Evolutionary conservation across 92 coral and sea anemone species (phyloP).

Genomic region (Zoanthus sociatus): DNA sequence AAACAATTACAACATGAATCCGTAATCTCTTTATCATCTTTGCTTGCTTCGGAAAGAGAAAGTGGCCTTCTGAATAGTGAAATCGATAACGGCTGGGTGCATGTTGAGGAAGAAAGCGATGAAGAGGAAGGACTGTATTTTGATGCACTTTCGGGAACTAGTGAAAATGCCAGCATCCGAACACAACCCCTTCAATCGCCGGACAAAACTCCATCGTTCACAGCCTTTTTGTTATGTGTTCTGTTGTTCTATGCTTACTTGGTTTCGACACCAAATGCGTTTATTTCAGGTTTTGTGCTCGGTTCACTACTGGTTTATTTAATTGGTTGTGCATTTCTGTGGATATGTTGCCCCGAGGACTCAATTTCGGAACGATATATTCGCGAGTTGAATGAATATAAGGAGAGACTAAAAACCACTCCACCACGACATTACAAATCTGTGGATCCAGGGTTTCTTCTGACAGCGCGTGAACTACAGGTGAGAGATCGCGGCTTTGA

Average conservation of each 20-base stretch:
- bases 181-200: constrained; percentile 8
- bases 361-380: constrained; percentile 84
- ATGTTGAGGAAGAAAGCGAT: constrained; percentile 58
- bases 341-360: constrained; percentile 93
- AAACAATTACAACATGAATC: constrained; percentile 26
- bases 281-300: constrained; percentile 79
- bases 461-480: constrained; percentile 75
- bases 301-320: constrained; percentile 82
- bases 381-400: constrained; percentile 81
- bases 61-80: constrained; percentile 18
- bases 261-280: constrained; percentile 77
- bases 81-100: constrained; percentile 31
- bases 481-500: constrained; percentile 50
- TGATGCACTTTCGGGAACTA: constrained; percentile 31
- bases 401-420: constrained; percentile 58
- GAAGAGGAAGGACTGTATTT: constrained; percentile 46
- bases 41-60: constrained; percentile 79
- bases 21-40: constrained; percentile 85
- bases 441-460: constrained; percentile 74
- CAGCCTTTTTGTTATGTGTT: constrained; percentile 71
- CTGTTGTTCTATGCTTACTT: constrained; percentile 70
- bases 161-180: constrained; percentile 53
- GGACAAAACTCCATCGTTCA: constrained; percentile 69
- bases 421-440: constrained; percentile 60
- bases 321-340: constrained; percentile 82